These are phyloP conservation scores for Scolanthus callimorphus DNA, from an alignment of 92 coral and sea anemone genomes.

Conservation along the genomic window DNA sequence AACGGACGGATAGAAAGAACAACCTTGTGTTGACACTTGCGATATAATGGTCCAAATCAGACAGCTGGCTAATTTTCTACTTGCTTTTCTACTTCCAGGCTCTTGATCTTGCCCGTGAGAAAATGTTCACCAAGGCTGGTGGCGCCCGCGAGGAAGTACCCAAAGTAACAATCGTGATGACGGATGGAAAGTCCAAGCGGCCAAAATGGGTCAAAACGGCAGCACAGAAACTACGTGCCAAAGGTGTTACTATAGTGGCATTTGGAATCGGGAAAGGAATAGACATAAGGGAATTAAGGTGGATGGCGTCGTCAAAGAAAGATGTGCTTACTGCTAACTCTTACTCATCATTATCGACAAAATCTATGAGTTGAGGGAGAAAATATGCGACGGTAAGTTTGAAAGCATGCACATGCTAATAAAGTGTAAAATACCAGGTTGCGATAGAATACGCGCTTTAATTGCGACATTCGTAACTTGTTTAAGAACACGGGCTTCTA, in stretches of 20 bases:
- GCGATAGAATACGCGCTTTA: no score
- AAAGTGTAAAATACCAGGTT: no score
- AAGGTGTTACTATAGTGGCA: slow-evolving; percentile 59
- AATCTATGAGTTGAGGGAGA: slow-evolving; percentile 44
- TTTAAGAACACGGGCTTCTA: no score
- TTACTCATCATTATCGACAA: slow-evolving; percentile 36
- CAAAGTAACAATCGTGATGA: slow-evolving; percentile 55
- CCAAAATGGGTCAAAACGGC: slow-evolving; percentile 41
- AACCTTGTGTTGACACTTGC: no score
- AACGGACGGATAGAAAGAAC: no score
- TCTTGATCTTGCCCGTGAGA: slow-evolving; percentile 35
- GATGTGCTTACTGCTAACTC: slow-evolving; percentile 48
- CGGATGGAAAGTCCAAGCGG: slow-evolving; percentile 54
- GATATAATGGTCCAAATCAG: no score
- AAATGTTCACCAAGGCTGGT: slow-evolving; percentile 30
- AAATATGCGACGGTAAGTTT: slow-evolving; percentile 66
- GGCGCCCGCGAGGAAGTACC: slow-evolving; percentile 42
- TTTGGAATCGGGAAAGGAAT: slow-evolving; percentile 70
- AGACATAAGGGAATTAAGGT: slow-evolving; percentile 52
- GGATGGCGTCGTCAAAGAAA: slow-evolving; percentile 53
- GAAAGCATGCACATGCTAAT: no score
- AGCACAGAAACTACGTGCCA: slow-evolving; percentile 52
- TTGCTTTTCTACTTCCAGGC: slow-evolving; percentile 11
- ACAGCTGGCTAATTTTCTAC: no score
- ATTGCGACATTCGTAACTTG: no score